Percentiles rank a stretch among this genome's conserved stretches.
phyloP scores from a whole-genome alignment of 2,113 vertebrate species.

The Numida meleagris region DNA sequence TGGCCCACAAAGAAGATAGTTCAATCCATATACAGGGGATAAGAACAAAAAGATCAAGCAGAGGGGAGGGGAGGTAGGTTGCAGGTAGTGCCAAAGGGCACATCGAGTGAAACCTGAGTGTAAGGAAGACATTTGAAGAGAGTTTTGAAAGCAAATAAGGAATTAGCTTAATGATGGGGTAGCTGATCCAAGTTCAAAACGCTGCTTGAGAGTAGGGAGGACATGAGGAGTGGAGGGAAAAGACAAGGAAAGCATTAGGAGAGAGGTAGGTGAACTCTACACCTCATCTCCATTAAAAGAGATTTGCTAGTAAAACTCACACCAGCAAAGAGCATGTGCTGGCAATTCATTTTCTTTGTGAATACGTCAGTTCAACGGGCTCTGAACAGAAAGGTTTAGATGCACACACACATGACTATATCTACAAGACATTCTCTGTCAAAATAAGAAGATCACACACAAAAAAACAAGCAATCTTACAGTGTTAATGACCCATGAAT shows the following conservation, averaged over 20 bases:
- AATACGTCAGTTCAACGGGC: background rate
- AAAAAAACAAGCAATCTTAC: background rate
- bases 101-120: background rate
- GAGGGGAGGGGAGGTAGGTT: background rate
- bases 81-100: background rate
- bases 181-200: background rate
- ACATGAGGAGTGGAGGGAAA: background rate
- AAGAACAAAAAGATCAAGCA: background rate
- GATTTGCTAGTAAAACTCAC: background rate
- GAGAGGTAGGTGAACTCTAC: background rate
- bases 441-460: background rate
- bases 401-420: accelerated
- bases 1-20: background rate
- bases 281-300: background rate
- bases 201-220: background rate
- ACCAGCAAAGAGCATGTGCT: background rate
- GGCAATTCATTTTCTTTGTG: background rate
- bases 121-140: background rate
- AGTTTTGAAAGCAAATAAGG: constrained; percentile 15
- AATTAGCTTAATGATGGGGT: constrained; percentile 9
- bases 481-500: background rate
- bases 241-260: background rate
- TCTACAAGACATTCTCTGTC: background rate
- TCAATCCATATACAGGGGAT: background rate
- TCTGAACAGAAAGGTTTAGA: background rate